phyloP scores from a whole-genome alignment of 2,113 vertebrate genomes.

The Cranoglanis bouderius region DNA sequence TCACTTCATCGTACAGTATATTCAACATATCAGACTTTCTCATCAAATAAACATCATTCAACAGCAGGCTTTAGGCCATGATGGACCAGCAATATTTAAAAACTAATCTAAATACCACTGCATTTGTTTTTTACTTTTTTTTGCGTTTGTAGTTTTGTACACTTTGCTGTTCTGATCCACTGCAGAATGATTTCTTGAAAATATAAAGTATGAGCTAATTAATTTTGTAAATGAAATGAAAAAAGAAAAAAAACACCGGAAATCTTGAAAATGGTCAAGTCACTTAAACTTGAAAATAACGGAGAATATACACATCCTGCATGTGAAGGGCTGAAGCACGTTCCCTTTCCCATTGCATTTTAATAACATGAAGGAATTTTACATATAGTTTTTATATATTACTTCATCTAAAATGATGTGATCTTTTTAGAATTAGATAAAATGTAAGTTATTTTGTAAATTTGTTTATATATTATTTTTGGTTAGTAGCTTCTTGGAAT shows the following conservation, averaged over 20 bases:
- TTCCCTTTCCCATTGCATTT: neutral
- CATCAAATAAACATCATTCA: neutral
- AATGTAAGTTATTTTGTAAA: neutral
- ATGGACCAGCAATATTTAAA: neutral
- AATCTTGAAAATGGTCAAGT: neutral
- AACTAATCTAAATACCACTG: neutral
- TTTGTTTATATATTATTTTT: neutral
- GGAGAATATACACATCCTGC: neutral
- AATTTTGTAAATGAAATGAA: neutral
- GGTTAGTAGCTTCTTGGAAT: neutral
- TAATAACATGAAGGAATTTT: constrained; percentile 12
- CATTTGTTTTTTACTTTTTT: neutral
- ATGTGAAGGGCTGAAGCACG: neutral
- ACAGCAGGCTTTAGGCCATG: neutral
- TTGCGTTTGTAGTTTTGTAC: neutral
- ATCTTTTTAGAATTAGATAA: neutral
- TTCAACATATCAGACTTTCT: neutral
- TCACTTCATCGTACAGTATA: neutral
- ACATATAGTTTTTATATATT: neutral
- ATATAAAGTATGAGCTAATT: neutral
- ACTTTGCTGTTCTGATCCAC: neutral
- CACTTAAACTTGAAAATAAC: neutral
- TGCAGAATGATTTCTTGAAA: neutral
- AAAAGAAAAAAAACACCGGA: neutral
- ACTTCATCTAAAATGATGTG: neutral